These are phyloP conservation scores for Campylomormyrus tamandua DNA, from an alignment of 2,113 vertebrate genomes.

Conservation along the genomic window DNA sequence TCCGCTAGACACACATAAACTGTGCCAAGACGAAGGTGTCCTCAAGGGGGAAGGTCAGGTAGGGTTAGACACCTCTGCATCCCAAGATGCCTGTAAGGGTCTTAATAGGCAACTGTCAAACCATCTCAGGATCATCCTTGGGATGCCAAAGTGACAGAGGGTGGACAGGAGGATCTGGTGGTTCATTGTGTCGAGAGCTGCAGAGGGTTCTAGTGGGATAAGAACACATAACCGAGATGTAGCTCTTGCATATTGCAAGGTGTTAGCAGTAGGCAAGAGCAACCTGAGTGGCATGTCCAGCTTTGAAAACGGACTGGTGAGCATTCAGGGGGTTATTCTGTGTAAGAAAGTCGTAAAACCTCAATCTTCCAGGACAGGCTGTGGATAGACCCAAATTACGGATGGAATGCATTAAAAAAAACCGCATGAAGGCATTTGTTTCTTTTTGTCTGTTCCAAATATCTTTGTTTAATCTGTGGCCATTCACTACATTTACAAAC, in stretches of 20 bases:
- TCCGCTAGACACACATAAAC: neutral
- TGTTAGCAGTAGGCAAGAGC: neutral
- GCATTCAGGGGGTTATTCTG: neutral
- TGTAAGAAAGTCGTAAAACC: neutral
- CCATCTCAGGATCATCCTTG: neutral
- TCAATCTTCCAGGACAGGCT: neutral
- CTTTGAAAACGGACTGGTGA: neutral
- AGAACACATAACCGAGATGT: neutral
- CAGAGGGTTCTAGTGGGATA: neutral
- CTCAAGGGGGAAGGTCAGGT: neutral
- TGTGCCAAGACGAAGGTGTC: neutral
- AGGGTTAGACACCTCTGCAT: neutral
- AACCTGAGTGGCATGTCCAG: neutral
- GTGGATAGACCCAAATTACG: neutral
- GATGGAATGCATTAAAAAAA: neutral
- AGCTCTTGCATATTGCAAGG: neutral
- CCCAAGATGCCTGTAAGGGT: neutral
- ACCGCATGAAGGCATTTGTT: neutral
- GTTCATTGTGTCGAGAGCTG: neutral
- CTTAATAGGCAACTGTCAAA: neutral
- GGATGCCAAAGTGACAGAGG: neutral
- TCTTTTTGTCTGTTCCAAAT: neutral
- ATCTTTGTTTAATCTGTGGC: neutral
- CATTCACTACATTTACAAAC: neutral
- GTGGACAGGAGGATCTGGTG: neutral